Base-by-base conservation (phyloP, 2,797 vertebrate species). In the Sebastes diaconus region DNA sequence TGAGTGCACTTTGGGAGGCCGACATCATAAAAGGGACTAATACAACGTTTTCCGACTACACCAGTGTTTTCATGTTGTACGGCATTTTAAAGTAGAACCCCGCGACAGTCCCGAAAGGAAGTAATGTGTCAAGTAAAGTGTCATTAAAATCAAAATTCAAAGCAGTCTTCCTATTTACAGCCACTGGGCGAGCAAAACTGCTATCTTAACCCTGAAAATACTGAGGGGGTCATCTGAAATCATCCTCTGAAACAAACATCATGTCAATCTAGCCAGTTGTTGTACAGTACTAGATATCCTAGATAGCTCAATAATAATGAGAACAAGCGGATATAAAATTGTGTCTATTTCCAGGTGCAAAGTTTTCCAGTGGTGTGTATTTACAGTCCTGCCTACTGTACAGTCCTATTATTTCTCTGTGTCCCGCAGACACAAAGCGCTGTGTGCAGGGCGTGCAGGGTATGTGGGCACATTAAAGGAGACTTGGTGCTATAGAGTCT, bases 381-480 rank as follows among this genome's bases (percentile, higher is more conserved):
- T 64, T 77, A 14, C 30, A 79, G 46, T 59, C 8, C 16, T 42
- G 24, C 60, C 57, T 74, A 58, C 58, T 72, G 55, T 58, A 59
- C 27, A 25, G 54, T 20, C 58, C 36, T 63, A 29, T 57, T 68
- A 73, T 83, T 77, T 84, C 10, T 81, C 65, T 39, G 11, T 59
- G 29, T 46, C 66, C 68, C 34, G n/a, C 59, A 30, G 70, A 83
- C 64, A 75, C 32, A 68, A 67, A 76, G 68, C 13, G 18, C 42
- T 30, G 50, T 58, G 68, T 55, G 8, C 11, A 54, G 27, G 18
- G 9, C 34, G 57, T 79, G 39, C 59, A 68, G 34, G 24, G 27
- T 72, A 68, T 77, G 50, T 74, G 60, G 65, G 30, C 61, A 82
- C 59, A 86, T 91, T 89, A 84, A 55, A 80, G 73, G 50, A 69